Percentiles rank a stretch among this genome's conserved stretches.
Evolutionary conservation across 2,888 invertebrate genomes (phyloP).

Genomic region (Sicus ferrugineus): DNA sequence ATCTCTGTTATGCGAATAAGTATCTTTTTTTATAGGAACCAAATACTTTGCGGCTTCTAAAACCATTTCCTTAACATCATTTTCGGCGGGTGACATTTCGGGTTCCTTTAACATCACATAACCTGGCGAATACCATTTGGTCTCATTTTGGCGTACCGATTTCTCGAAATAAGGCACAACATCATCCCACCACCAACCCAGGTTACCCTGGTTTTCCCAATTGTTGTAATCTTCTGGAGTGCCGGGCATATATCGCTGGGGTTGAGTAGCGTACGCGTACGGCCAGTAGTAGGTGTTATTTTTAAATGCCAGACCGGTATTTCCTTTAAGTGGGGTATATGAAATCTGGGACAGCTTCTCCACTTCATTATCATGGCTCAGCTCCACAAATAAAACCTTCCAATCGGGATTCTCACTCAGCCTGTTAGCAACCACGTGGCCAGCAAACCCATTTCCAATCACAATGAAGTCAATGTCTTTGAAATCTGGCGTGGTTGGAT

Average conservation of each 20-base stretch:
- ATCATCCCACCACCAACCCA: conserved; percentile 75
- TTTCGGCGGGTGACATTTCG: conserved; percentile 44
- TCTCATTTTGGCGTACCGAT: conserved; percentile 63
- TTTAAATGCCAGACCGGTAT: too few species aligned
- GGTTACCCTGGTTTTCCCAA: conserved; percentile 70
- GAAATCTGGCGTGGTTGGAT: too few species aligned
- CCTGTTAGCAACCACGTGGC: too few species aligned
- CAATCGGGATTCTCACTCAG: too few species aligned
- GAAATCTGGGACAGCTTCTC: too few species aligned
- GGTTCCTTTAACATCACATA: conserved; percentile 64
- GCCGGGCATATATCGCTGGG: conserved; percentile 71
- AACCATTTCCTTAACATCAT: conserved; percentile 45
- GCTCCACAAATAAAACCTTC: too few species aligned
- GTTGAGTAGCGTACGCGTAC: conserved; percentile 69
- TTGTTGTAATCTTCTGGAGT: conserved; percentile 71
- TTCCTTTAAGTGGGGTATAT: too few species aligned
- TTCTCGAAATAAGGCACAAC: conserved; percentile 81
- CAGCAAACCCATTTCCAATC: too few species aligned
- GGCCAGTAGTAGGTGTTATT: too few species aligned
- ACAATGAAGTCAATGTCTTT: too few species aligned
- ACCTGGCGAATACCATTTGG: conserved; percentile 38
- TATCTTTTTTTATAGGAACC: conserved; percentile 53
- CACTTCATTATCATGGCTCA: too few species aligned
- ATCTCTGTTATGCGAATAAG: conserved; percentile 58
- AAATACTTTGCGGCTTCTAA: conserved; percentile 64